Evolutionary conservation across 2,888 invertebrate genomes (phyloP).

Genomic region (Eupithecia insigniata): DNA sequence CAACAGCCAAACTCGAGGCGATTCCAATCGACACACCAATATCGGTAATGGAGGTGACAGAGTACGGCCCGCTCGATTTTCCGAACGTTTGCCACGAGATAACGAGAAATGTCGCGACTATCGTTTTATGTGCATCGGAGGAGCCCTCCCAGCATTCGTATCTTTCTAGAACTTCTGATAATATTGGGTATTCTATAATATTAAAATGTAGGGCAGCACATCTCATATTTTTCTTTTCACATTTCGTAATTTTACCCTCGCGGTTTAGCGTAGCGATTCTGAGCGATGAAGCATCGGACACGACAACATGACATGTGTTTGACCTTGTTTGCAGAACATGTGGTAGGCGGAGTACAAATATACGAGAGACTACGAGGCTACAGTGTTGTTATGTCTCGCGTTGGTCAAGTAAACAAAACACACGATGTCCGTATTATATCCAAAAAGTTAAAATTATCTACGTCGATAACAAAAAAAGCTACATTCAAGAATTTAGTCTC

Average conservation of each 20-base stretch:
- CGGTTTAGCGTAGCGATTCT: not conserved
- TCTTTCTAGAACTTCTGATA: conserved; percentile 17
- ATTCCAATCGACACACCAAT: conserved; percentile 65
- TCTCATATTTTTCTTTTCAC: not conserved
- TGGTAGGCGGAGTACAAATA: conserved; percentile 1
- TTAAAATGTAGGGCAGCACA: not conserved
- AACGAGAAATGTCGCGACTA: conserved; percentile 73
- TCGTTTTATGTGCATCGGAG: conserved; percentile 64
- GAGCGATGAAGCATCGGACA: not conserved
- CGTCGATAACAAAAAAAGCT: not conserved
- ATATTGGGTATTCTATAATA: not conserved
- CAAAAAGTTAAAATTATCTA: not conserved
- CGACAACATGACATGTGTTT: not conserved
- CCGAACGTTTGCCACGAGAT: conserved; percentile 79
- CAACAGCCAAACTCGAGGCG: conserved; percentile 28
- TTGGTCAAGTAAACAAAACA: conserved; percentile 5
- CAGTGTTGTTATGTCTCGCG: not conserved
- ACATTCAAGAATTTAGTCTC: not conserved
- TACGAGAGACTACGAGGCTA: not conserved
- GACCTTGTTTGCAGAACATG: not conserved
- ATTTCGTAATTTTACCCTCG: not conserved
- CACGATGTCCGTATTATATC: not conserved
- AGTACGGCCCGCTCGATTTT: conserved; percentile 78
- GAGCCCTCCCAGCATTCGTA: conserved; percentile 14
- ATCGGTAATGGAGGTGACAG: conserved; percentile 78